Base-by-base conservation (phyloP, 2,888 invertebrate species). In the Phytoseiulus persimilis region DNA sequence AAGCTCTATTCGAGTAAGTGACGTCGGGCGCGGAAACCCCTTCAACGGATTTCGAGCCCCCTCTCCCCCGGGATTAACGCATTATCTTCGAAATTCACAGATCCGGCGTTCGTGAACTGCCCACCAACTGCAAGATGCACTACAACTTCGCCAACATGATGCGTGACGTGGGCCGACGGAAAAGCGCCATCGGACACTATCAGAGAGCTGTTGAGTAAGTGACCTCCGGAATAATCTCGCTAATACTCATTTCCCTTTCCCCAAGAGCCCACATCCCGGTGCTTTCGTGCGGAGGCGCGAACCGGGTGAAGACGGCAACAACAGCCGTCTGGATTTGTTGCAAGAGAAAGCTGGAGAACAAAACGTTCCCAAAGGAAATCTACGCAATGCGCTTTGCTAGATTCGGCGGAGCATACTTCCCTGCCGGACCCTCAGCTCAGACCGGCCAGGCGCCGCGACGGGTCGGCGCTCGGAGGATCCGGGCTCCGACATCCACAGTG, bases 91-190 rank as follows among this genome's bases (percentile, higher is more conserved):
- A 28, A 23, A 11, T 9, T 90, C 94, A 6, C 94, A 96, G 96
- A 92, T 95, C 96, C 89, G 97, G 96, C 89, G 93, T 97, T 90
- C 94, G 95, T 91, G 95, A 95, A 28, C 93, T 96, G 90, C 96
- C 96, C 0, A 95, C 96, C 93, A 97, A 97, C 92, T 96, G 96
- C 90, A 97, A 97, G 93, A 95, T 96, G 93, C 96, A 96, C 93
- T 97, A 96, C 94, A 97, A 97, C 94, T 96, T 95, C 92, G 97
- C 95, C 89, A 97, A 97, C 94, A 95, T 95, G 93, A 94, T 96
- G 91, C 95, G 96, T 92, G 96, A 96, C 92, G 94, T 95, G 84
- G 95, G 95, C 83, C 94, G 95, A 92, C 94, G 94, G 90, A 95
- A 95, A 91, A 94, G 94, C 91, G 96, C 96, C 33, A 95, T 95